Evolutionary conservation across 2,888 invertebrate species (phyloP), one percentile per base, ranked within the genome.

Genomic region (Matsumyia berberina): DNA sequence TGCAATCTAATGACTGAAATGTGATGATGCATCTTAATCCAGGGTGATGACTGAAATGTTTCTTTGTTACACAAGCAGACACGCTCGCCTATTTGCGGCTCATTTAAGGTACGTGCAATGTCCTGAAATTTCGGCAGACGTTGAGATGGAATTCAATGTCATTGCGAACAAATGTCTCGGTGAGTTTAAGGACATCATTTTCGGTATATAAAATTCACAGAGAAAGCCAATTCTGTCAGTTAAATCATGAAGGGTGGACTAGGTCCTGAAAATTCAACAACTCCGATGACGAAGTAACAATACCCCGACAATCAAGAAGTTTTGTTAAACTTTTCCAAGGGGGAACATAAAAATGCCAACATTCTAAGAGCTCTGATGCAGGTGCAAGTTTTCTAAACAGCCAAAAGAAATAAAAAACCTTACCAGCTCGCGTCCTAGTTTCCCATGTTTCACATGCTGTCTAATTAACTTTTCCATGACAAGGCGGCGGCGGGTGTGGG

Each of bases 391-490:
- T 37, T 19, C 8, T 9, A 5, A 44, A 11, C 60, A 24, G 6
- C 8, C 39, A 35, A n/a, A 8, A 4, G 12, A 17, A 2, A 35
- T 12, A 37, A 46, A 62, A 44, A 74, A 74, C 5, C 39, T 74
- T 33, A 33, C 11, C 4, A 35, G 24, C 57, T 33, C 60, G 55
- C 46, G 81, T 70, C 74, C 81, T 81, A 70, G 64, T 76, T 81
- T 76, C 9, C 64, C 76, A 19, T 74, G 74, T 70, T 76, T 57
- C 70, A 69, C 64, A 69, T 70, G 74, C 42, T 81, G 76, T 76
- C 76, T 76, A 76, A 81, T 81, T 81, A 81, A 81, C 81, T 70
- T 74, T 76, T 64, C 51, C 81, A n/a, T 76, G 42, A 64, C 81
- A 74, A 33, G 17, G 29, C 29, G 42, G 29, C 29, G 42, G 17